Percentiles rank a stretch among this genome's conserved stretches.
Evolutionary conservation across 2,113 vertebrate genomes (phyloP).

Genomic region (Callithrix jacchus): DNA sequence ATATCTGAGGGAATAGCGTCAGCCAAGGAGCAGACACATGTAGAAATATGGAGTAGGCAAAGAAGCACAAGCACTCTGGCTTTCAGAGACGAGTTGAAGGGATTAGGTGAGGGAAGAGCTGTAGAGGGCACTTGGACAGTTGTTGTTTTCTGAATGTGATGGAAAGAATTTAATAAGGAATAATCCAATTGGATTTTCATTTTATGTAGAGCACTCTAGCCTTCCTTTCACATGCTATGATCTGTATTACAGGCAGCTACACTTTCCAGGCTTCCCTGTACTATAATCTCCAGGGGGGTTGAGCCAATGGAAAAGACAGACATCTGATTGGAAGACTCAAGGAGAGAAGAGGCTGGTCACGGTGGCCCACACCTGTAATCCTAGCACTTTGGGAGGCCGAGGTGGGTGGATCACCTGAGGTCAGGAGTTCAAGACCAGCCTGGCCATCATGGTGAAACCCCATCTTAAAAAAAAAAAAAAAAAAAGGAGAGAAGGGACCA

Average conservation of each 20-base stretch:
- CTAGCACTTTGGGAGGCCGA: no score
- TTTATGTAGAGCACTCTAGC: neutral
- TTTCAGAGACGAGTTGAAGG: neutral
- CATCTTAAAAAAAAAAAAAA: no score
- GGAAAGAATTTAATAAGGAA: neutral
- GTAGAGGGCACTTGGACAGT: neutral
- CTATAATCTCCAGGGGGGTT: neutral
- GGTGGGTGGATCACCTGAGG: no score
- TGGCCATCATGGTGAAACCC: no score
- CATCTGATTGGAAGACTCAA: neutral
- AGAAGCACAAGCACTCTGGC: neutral
- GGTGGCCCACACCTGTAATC: no score
- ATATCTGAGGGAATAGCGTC: neutral
- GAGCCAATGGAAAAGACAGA: neutral
- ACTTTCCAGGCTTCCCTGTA: neutral
- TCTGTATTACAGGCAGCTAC: neutral
- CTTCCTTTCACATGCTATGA: neutral
- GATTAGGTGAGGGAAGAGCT: neutral
- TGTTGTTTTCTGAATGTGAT: neutral
- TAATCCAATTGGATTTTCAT: neutral
- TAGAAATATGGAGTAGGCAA: neutral
- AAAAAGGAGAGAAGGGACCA: neutral
- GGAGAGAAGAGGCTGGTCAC: neutral
- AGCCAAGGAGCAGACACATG: neutral
- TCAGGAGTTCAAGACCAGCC: no score